Percentiles rank a stretch among this genome's conserved stretches.
Conservation (phyloP, 1,140 invertebrate genomes). For the Yoshiicerus persimilis region DNA sequence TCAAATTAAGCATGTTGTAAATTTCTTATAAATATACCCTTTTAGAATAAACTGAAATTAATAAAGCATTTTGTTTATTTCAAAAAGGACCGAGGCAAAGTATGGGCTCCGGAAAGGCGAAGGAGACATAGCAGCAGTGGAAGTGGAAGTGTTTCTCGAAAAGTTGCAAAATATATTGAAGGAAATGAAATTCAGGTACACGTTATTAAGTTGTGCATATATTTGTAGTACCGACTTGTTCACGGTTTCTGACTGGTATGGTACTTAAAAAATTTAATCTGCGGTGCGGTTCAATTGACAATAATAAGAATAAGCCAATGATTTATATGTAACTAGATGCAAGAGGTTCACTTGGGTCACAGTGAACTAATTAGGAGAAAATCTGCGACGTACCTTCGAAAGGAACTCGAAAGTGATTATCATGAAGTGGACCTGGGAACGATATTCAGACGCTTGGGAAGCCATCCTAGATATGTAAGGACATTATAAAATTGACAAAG, state of each 20-base stretch:
- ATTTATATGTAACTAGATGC: not conserved
- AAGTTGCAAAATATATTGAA: not conserved
- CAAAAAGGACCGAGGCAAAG: conserved; percentile 23
- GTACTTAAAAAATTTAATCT: not conserved
- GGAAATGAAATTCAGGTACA: not conserved
- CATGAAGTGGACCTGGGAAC: conserved; percentile 96
- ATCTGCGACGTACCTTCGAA: conserved; percentile 71
- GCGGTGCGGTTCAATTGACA: not conserved
- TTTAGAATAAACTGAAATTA: not conserved
- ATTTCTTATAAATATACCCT: no score
- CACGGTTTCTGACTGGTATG: not conserved
- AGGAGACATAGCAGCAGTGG: not conserved
- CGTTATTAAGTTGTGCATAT: not conserved
- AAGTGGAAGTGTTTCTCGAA: not conserved
- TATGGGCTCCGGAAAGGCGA: conserved; percentile 14
- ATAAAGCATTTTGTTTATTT: not conserved
- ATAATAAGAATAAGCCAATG: no score
- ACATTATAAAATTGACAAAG: not conserved
- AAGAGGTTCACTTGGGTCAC: conserved; percentile 31
- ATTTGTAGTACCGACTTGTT: not conserved
- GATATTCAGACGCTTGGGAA: conserved; percentile 90
- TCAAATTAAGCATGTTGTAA: no score
- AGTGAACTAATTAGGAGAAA: conserved; percentile 21
- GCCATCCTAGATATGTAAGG: conserved; percentile 87
- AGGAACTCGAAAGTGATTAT: conserved; percentile 97